Evolutionary conservation across 2,797 vertebrate species (phyloP).

Genomic region (Rhabdophis nuchalis): DNA sequence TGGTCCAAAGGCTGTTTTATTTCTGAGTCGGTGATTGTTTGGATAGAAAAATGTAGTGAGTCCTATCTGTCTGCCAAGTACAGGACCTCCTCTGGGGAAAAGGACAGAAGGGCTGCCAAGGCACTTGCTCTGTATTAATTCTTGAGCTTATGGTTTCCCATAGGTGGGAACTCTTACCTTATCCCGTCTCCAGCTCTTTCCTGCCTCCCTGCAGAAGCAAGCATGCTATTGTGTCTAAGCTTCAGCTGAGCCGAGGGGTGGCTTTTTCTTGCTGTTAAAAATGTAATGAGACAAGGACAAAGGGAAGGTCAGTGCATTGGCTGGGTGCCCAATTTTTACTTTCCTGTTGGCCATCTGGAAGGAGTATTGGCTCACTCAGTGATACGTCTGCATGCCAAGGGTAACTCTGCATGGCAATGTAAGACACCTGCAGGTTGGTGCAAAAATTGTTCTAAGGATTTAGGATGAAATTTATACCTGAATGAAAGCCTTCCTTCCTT

Average conservation of each 20-base stretch:
- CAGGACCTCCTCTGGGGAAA: neutral
- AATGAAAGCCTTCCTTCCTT: neutral
- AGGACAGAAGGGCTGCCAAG: neutral
- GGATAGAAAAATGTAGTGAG: neutral
- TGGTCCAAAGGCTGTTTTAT: neutral
- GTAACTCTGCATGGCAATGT: neutral
- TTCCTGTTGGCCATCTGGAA: neutral
- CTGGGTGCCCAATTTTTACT: neutral
- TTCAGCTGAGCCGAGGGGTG: neutral
- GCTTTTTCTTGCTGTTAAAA: neutral
- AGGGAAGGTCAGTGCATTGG: neutral
- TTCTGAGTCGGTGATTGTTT: neutral
- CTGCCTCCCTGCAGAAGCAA: neutral
- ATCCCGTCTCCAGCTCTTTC: neutral
- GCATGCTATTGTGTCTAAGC: neutral
- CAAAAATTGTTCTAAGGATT: neutral
- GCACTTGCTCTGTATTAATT: neutral
- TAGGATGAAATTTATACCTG: neutral
- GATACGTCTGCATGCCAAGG: neutral
- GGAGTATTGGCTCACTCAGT: neutral
- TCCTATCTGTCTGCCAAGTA: neutral
- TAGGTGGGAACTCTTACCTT: neutral
- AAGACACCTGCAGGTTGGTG: neutral
- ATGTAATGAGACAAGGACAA: neutral
- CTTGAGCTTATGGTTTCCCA: neutral